Percentiles rank a stretch among this genome's conserved stretches.
These are phyloP conservation scores for Lanius ludovicianus DNA, from an alignment of 2,113 vertebrate genomes.

Conservation along the genomic window DNA sequence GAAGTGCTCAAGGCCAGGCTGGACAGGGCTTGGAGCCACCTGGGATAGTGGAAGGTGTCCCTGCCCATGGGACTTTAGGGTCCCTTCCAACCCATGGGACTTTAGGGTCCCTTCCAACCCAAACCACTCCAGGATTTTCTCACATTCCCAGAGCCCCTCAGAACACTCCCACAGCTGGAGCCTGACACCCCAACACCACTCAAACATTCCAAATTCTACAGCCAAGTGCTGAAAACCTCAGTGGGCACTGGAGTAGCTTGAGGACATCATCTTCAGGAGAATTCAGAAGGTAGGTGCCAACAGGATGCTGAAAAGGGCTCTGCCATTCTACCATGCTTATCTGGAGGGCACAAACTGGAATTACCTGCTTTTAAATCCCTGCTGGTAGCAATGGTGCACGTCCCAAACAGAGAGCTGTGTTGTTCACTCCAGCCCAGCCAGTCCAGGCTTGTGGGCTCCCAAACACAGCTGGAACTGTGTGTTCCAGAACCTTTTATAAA, in stretches of 20 bases:
- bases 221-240: neutral
- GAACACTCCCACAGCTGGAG: neutral
- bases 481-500: neutral
- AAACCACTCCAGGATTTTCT: neutral
- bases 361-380: neutral
- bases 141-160: neutral
- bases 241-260: neutral
- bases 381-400: neutral
- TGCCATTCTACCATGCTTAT: neutral
- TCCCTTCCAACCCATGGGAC: neutral
- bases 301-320: neutral
- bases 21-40: neutral
- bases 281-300: neutral
- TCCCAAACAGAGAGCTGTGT: neutral
- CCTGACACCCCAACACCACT: neutral
- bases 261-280: neutral
- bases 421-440: neutral
- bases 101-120: neutral
- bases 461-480: neutral
- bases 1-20: neutral
- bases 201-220: fast-evolving
- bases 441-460: neutral
- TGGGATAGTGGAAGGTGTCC: neutral
- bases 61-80: neutral
- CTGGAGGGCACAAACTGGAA: neutral